Evolutionary conservation across 2,888 invertebrate genomes (phyloP).

Genomic region (Orthosia cruda): DNA sequence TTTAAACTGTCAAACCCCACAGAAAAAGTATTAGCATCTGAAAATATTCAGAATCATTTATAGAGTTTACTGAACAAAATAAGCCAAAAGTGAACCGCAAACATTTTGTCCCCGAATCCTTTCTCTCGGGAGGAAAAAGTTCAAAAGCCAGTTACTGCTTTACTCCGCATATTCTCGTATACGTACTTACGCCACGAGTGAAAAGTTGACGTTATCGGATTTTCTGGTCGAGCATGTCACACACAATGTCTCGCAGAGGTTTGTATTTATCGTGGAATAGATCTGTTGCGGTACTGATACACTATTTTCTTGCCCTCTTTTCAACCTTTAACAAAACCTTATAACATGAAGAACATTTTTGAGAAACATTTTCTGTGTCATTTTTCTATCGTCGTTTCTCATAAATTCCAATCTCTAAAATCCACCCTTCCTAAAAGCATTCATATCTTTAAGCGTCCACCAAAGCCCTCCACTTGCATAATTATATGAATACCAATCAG

Average conservation of each 20-base stretch:
- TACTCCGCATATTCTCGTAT: constrained; percentile 59
- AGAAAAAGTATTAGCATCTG: constrained; percentile 45
- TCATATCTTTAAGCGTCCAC: constrained; percentile 41
- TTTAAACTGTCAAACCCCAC: constrained; percentile 31
- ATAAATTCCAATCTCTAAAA: constrained; percentile 28
- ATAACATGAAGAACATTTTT: neutral
- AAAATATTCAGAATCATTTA: constrained; percentile 62
- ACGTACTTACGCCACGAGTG: constrained; percentile 65
- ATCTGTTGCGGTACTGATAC: constrained; percentile 41
- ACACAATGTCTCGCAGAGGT: constrained; percentile 45
- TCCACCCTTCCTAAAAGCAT: constrained; percentile 44
- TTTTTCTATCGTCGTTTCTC: constrained; percentile 14
- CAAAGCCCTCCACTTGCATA: constrained; percentile 45
- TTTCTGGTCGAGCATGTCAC: constrained; percentile 63
- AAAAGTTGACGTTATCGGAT: constrained; percentile 72
- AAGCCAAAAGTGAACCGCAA: constrained; percentile 69
- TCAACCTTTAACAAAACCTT: constrained; percentile 10
- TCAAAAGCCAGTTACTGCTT: constrained; percentile 70
- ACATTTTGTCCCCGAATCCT: constrained; percentile 71
- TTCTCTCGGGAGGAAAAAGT: constrained; percentile 70
- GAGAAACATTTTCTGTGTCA: constrained; percentile 17
- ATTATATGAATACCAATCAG: constrained; percentile 65
- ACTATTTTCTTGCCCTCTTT: constrained; percentile 32
- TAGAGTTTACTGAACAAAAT: constrained; percentile 66
- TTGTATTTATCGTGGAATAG: constrained; percentile 52